A percentile compares a stretch with the other conserved stretches of the same genome.
Conservation (phyloP, 2,888 invertebrate genomes). For the Dryobota labecula region DNA sequence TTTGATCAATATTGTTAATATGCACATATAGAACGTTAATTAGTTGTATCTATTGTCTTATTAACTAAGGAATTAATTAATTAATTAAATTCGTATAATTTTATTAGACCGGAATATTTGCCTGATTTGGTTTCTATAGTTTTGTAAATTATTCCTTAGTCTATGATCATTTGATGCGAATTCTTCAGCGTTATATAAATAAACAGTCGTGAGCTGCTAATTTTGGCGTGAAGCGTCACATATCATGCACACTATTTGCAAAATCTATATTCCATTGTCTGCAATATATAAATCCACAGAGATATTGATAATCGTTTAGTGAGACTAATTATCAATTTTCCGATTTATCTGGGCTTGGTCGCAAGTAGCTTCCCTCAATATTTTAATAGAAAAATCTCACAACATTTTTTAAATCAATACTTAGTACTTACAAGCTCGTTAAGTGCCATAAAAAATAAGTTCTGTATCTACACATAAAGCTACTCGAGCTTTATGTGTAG, state of each 20-base stretch:
- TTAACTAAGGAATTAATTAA: constrained; percentile 10
- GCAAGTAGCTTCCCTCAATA: neutral
- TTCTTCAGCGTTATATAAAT: constrained; percentile 5
- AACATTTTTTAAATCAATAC: neutral
- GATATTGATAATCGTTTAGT: constrained; percentile 3
- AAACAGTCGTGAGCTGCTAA: constrained; percentile 44
- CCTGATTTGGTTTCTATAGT: constrained; percentile 5
- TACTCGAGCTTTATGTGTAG: neutral
- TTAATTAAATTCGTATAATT: neutral
- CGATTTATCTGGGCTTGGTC: neutral
- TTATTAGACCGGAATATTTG: neutral
- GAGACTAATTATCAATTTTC: constrained; percentile 23
- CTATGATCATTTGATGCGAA: neutral
- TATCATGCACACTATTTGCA: constrained; percentile 28
- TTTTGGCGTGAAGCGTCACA: constrained; percentile 44
- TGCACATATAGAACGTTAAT: constrained; percentile 36
- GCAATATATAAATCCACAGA: neutral
- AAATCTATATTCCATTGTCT: constrained; percentile 29
- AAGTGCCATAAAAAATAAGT: no score
- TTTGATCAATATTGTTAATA: constrained; percentile 32
- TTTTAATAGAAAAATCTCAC: neutral
- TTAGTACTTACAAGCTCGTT: neutral
- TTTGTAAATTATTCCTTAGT: neutral
- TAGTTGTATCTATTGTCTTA: constrained; percentile 22
- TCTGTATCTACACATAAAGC: no score